Base-by-base conservation (phyloP, 1,140 invertebrate genomes). In the Dendroctonus ponderosae region DNA sequence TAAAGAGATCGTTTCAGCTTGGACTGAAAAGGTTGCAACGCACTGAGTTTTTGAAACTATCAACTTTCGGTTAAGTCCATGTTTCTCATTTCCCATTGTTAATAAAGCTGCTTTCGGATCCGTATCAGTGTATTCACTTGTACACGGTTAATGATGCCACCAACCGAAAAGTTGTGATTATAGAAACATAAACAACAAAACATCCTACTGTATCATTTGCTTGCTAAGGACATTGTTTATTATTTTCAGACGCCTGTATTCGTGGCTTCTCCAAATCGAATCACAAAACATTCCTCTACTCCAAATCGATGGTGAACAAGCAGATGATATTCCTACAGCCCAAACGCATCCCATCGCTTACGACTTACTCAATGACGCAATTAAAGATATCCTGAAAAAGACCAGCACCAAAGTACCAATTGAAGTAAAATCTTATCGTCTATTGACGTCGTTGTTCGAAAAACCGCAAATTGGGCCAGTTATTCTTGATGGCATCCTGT, bases 381-480 rank as follows among this genome's bases (percentile, higher is more conserved):
- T 89, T 42, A 86, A 86, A 69, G 82, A 81, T 15, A 86, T 84
- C 26, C 71, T 90, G 39, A 84, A 83, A 71, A 80, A 82, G 58
- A 83, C 85, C 48, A 82, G 84, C 54, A 79, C 83, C 9, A 82
- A 85, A 70, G 79, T 80, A 62, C 84, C 84, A 9, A 82, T 86
- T 62, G 89, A 91, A 76, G 79, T 94, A 37, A 89, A 88, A 76
- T 90, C 92, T 5, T 97, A 94, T 77, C 84, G 91, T 69, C 86
- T 97, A 56, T 80, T 97, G 62, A 87, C 94, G 6, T 94, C 92
- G 43, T 80, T 97, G 40, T 80, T 97, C 26, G 94, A 97, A 77
- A 93, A 95, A 78, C 88, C 89, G 44, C 93, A 96, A 79, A 92
- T 97, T 61, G 92, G 92, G 8, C 87, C 88, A 51, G 84, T 88